Evolutionary conservation across 2,113 vertebrate genomes (phyloP).

Genomic region (Oenanthe melanoleuca): DNA sequence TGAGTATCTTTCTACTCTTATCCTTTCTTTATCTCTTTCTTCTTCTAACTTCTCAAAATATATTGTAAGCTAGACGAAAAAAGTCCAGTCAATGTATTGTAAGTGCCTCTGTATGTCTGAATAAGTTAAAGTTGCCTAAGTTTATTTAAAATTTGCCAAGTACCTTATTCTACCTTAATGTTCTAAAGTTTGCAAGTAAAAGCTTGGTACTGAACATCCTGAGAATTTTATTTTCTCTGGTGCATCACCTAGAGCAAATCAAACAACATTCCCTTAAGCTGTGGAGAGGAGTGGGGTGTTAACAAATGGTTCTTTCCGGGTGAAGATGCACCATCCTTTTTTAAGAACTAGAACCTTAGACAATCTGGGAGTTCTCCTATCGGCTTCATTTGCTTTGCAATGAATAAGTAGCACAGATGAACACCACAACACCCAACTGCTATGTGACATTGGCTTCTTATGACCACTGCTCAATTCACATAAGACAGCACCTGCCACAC

Average conservation of each 20-base stretch:
- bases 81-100: background rate
- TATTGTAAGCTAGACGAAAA: background rate
- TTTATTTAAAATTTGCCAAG: background rate
- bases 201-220: background rate
- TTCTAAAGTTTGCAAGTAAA: background rate
- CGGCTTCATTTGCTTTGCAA: background rate
- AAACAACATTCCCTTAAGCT: background rate
- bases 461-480: background rate
- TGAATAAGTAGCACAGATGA: background rate
- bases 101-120: background rate
- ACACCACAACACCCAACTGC: background rate
- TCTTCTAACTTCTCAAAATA: background rate
- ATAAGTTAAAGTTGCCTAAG: background rate
- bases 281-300: fast-evolving
- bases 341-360: background rate
- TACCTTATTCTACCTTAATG: background rate
- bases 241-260: fast-evolving
- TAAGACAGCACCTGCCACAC: background rate
- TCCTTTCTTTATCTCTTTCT: background rate
- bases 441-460: background rate
- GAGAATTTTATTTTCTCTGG: background rate
- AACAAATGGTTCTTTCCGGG: background rate
- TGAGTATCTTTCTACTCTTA: background rate
- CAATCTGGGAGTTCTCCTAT: background rate
- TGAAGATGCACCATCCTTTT: background rate